A percentile compares a stretch with the other conserved stretches of the same genome.
Evolutionary conservation across 2,113 vertebrate species (phyloP).

Genomic region (Paraplagusia blochii): DNA sequence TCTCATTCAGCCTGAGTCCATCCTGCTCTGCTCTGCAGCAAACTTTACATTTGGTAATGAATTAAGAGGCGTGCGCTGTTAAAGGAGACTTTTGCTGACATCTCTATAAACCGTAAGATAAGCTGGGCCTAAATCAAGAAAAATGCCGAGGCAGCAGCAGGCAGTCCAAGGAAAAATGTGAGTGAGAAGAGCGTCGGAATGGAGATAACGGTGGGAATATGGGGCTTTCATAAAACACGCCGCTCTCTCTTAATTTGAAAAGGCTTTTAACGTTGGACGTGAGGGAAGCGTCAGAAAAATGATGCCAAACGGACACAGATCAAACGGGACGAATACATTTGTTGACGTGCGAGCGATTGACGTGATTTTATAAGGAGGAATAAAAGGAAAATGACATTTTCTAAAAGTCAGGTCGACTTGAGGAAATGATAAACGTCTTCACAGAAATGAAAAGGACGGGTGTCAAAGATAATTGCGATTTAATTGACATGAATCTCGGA

Average conservation of each 20-base stretch:
- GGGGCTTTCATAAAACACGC: conserved; percentile 52
- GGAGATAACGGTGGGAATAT: conserved; percentile 64
- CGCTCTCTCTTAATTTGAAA: conserved; percentile 40
- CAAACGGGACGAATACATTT: too few relatives aligned
- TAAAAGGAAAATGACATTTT: too few relatives aligned
- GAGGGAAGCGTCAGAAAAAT: background rate
- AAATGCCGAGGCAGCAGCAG: conserved; percentile 66
- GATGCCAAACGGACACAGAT: background rate
- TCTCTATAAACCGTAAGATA: conserved; percentile 68
- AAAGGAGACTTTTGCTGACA: conserved; percentile 68
- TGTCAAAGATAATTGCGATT: too few relatives aligned
- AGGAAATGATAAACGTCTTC: too few relatives aligned
- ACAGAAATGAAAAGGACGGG: too few relatives aligned
- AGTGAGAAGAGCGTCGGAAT: conserved; percentile 53
- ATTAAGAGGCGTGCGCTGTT: conserved; percentile 66
- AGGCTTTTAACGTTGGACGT: conserved; percentile 30
- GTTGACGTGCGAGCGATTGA: too few relatives aligned
- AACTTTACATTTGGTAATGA: conserved; percentile 73
- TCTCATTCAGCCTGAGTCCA: conserved; percentile 53
- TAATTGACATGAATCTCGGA: too few relatives aligned
- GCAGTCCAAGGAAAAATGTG: conserved; percentile 66
- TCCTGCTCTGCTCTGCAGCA: conserved; percentile 54
- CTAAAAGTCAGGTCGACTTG: too few relatives aligned
- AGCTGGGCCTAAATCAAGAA: conserved; percentile 72
- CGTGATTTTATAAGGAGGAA: too few relatives aligned